Evolutionary conservation across 2,888 invertebrate species (phyloP), one percentile per base, ranked within the genome.

Genomic region (Helicoverpa assulta): DNA sequence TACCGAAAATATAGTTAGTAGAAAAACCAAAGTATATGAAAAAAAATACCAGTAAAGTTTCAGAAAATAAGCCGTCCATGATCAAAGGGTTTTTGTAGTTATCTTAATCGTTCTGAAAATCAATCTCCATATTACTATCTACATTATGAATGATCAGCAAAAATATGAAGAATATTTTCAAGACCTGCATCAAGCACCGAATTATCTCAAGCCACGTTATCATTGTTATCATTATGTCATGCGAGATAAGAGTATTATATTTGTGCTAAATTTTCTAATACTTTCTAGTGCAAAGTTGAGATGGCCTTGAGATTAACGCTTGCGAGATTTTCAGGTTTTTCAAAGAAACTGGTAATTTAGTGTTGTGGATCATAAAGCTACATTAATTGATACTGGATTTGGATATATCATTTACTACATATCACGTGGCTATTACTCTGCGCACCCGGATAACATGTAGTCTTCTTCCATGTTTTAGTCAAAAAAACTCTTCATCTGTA

Each of bases 211-310:
- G 53, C 61, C 10, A 29, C 63, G 71, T 70, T 81, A 79, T 74
- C 82, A 59, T 64, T 29, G n/a, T 73, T 68, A 80, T 81, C 80
- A 80, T 79, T 76, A 80, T 72, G 70, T 78, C 81, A 81, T 67
- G 21, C 8, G 12, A 76, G 81, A 80, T 80, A 81, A 78, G 19
- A 21, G 50, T 19, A 14, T 37, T 74, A 62, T 73, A 63, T 67
- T 19, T 77, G 61, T 72, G 73, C 67, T 57, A 37, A 67, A 67
- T 73, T 60, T 52, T 63, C 50, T 52, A 51, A 19, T 51, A 64
- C 60, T 73, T 73, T 76, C 76, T 58, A 18, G 55, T 33, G 56
- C 64, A 18, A 65, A 64, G 29, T 29, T 56, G 7, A 0, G 12
- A 52, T 1, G 47, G 26, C 76, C 63, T 70, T 73, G 63, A 64